These are phyloP conservation scores for Bombus pascuorum DNA, from an alignment of 1,140 invertebrate species.

Conservation along the genomic window DNA sequence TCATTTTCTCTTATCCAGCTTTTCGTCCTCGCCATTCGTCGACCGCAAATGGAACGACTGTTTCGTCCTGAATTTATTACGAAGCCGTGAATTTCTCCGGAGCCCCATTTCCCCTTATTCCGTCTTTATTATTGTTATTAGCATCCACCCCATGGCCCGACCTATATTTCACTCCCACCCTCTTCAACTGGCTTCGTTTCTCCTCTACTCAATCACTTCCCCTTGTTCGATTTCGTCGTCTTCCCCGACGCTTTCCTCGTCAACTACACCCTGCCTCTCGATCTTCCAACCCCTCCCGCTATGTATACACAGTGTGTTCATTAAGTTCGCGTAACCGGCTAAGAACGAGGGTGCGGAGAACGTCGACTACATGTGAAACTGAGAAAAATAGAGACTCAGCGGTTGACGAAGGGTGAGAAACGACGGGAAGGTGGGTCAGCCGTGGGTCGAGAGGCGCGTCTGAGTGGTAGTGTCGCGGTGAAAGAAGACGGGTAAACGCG, in stretches of 20 bases:
- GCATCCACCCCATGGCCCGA: constrained; percentile 47
- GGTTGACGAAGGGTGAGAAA: neutral
- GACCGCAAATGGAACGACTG: constrained; percentile 65
- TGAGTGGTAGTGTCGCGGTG: constrained; percentile 60
- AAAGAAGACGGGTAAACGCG: constrained; percentile 64
- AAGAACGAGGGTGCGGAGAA: neutral
- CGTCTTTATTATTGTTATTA: constrained; percentile 69
- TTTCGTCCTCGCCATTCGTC: constrained; percentile 14
- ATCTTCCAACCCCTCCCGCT: neutral
- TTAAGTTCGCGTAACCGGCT: constrained; percentile 39
- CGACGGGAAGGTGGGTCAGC: constrained; percentile 30
- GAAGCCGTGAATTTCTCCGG: constrained; percentile 63
- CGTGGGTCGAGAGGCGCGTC: constrained; percentile 50
- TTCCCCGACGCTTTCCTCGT: neutral
- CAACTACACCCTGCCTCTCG: neutral
- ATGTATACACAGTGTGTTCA: constrained; percentile 39
- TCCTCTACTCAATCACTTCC: neutral
- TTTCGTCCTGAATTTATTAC: constrained; percentile 68
- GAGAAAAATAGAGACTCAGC: neutral
- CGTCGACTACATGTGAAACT: neutral
- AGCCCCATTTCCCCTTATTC: constrained; percentile 65
- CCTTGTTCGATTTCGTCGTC: neutral
- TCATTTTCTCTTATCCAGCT: constrained; percentile 18
- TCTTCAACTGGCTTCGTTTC: neutral
- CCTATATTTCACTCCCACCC: constrained; percentile 53